Evolutionary conservation across 2,888 invertebrate species (phyloP).

Genomic region (Sphecodes monilicornis): DNA sequence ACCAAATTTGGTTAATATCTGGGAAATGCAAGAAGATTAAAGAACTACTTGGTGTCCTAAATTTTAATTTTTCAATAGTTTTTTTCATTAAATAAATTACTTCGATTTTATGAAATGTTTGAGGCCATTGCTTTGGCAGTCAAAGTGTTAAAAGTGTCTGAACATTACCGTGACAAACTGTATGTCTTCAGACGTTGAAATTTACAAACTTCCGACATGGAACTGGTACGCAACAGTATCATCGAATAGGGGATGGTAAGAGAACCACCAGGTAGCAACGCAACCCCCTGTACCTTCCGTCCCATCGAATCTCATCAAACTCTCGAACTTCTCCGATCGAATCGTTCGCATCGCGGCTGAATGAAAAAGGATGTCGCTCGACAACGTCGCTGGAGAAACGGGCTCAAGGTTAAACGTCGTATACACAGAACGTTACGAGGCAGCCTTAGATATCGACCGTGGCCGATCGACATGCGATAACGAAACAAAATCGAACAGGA

Average conservation of each 20-base stretch:
- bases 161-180: too few species aligned
- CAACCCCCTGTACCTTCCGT: background rate
- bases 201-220: too few species aligned
- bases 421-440: conserved; percentile 26
- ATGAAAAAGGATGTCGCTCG: conserved; percentile 48
- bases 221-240: background rate
- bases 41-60: too few species aligned
- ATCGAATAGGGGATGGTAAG: background rate
- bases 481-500: conserved; percentile 57
- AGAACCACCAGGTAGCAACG: too few species aligned
- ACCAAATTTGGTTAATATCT: too few species aligned
- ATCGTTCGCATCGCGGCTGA: conserved; percentile 24
- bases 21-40: too few species aligned
- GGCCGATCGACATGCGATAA: conserved; percentile 58
- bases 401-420: conserved; percentile 54
- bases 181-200: too few species aligned
- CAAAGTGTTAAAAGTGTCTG: too few species aligned
- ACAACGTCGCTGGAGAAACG: conserved; percentile 45
- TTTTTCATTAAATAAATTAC: too few species aligned
- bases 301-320: background rate
- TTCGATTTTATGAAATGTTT: too few species aligned
- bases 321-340: background rate
- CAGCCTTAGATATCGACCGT: conserved; percentile 28
- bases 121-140: too few species aligned
- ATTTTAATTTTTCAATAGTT: too few species aligned